Evolutionary conservation across 2,113 vertebrate genomes (phyloP).

Genomic region (Bolborhynchus lineola): DNA sequence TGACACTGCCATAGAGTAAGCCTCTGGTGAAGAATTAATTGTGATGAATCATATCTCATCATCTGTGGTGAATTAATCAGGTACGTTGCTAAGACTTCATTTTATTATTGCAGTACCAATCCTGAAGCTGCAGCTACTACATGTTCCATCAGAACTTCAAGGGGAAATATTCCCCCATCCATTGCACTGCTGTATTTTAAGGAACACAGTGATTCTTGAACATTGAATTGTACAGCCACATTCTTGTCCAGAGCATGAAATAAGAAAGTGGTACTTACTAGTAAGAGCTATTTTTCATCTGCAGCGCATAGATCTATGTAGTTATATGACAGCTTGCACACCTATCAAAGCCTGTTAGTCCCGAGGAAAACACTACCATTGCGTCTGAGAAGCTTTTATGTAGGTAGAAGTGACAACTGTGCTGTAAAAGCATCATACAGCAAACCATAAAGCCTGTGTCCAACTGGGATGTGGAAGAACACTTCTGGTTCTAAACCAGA

Average conservation of each 20-base stretch:
- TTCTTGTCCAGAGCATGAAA: not conserved
- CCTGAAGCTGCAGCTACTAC: not conserved
- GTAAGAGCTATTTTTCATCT: not conserved
- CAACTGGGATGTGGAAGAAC: not conserved
- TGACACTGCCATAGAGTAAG: rapidly evolving
- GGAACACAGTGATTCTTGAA: not conserved
- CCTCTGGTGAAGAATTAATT: not conserved
- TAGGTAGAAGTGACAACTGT: not conserved
- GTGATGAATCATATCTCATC: not conserved
- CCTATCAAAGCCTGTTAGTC: not conserved
- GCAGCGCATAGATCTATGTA: not conserved
- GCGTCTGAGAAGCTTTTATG: not conserved
- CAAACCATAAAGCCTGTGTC: not conserved
- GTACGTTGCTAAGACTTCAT: not conserved
- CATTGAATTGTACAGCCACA: not conserved
- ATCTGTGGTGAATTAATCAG: not conserved
- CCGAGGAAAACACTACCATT: not conserved
- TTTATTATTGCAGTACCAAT: not conserved
- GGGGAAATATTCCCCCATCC: rapidly evolving
- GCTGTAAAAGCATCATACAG: not conserved
- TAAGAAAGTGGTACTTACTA: not conserved
- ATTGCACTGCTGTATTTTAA: not conserved
- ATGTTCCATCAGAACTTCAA: rapidly evolving
- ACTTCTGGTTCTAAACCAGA: not conserved
- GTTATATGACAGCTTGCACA: not conserved